Evolutionary conservation across 1,140 invertebrate genomes (phyloP).

Genomic region (Drosophila bocqueti): DNA sequence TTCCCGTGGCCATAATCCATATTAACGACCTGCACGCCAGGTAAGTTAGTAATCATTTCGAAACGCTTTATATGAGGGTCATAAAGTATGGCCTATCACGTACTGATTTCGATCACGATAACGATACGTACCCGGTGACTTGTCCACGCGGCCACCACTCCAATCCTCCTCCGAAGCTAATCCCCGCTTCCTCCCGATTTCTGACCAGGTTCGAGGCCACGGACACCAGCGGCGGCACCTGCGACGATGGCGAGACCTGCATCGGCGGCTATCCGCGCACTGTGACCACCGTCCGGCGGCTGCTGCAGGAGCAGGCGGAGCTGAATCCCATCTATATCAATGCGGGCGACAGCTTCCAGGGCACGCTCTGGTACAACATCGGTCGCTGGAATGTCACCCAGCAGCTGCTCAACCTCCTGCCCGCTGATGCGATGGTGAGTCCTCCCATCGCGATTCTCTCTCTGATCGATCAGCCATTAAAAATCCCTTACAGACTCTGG

Average conservation of each 20-base stretch:
- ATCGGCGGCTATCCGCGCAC: constrained; percentile 92
- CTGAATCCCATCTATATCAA: constrained; percentile 90
- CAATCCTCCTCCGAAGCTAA: constrained; percentile 13
- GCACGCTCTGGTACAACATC: constrained; percentile 93
- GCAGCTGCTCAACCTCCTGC: constrained; percentile 91
- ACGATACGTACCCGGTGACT: constrained; percentile 17
- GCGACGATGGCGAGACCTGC: constrained; percentile 86
- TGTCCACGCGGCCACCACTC: neutral
- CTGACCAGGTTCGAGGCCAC: constrained; percentile 89
- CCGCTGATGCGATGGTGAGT: constrained; percentile 92
- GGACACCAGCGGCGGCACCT: constrained; percentile 87
- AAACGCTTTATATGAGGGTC: constrained; percentile 22
- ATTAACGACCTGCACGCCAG: constrained; percentile 94
- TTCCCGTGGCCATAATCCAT: constrained; percentile 91
- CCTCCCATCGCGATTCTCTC: too few relatives aligned
- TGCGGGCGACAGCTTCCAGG: constrained; percentile 94
- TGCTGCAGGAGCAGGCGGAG: constrained; percentile 86
- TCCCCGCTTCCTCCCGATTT: constrained; percentile 26
- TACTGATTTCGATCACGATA: constrained; percentile 40
- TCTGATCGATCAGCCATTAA: too few relatives aligned
- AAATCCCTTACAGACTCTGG: constrained; percentile 88
- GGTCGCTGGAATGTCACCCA: constrained; percentile 91
- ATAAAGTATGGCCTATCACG: constrained; percentile 25
- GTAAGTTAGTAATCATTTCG: constrained; percentile 84
- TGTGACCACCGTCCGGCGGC: constrained; percentile 86